Base-by-base conservation (phyloP, 1,140 invertebrate species). In the Pseudomyrmex pallidus region DNA sequence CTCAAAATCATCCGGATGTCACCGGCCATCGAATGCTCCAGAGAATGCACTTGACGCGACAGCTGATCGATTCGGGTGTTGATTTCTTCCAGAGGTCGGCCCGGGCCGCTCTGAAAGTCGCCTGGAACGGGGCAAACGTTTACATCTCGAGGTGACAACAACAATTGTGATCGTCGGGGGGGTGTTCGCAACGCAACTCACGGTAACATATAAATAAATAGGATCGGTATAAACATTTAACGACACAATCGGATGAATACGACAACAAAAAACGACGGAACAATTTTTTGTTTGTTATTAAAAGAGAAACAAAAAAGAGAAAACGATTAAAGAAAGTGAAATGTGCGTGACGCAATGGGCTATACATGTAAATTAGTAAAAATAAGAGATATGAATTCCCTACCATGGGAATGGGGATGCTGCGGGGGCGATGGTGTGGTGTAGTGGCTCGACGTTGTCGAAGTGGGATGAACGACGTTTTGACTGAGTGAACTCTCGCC, bases 1-100 rank as follows among this genome's bases (percentile, higher is more conserved):
- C 95, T 94, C 87, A 97, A 90, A 70, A 97, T 97, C 76, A 96
- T 94, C 85, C 95, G 95, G 77, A 97, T 95, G 85, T 97, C 96
- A 2, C 95, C 94, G 1, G 95, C 95, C 86, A 97, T 95, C 3
- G 96, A 95, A 52, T 95, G 94, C 87, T 97, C 96, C 74, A 97
- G 90, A 10, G 95, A 94, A 9, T 95, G 94, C 25, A 96, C 95
- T 84, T 96, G 95, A 82, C 95, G 95, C 83, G 95, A 95, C 22
- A 97, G 91, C 82, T 96, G 95, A 82, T 97, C 96, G 90, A 97
- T 95, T 89, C 96, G 94, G 48, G 90, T 90, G 87, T 95, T 95
- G 82, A 96, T 93, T 82, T 95, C 94, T 50, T 95, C 95, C 64
- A 95, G 91, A 61, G 95, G 94, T 67, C 92, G 92, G 82, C 91